Evolutionary conservation across 2,888 invertebrate species (phyloP), one percentile per base, ranked within the genome.

Genomic region (Clusia tigrina): DNA sequence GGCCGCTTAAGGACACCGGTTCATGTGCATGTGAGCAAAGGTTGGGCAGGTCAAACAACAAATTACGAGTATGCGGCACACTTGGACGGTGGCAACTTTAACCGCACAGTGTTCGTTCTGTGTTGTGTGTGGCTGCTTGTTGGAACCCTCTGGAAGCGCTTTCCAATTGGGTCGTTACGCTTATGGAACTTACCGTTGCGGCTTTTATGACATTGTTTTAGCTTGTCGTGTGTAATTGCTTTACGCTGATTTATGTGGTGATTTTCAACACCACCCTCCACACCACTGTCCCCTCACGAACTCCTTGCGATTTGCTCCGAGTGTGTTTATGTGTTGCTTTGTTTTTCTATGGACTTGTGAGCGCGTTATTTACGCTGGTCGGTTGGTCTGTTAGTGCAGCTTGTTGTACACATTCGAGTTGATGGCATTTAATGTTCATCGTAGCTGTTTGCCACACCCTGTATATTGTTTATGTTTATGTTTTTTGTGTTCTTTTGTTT

Each of bases 161-260:
- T 12, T 12, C 32, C 6, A 6, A 12, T 12, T 9, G 12, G 6
- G 32, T 6, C 32, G 32, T 32, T 6, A 6, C 32, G 12, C 32
- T 32, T 32, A 32, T 22, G 53, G 15, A 53, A 53, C 20, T 53
- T 53, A n/a, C 10, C 22, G 53, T 22, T 18, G 38, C 22, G n/a
- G 26, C 22, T 37, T 22, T 55, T 37, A 55, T 37, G 55, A 55
- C 55, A 38, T 57, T 57, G 57, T 58, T 58, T 18, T 24, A 51
- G 51, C 52, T 26, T 58, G 58, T 58, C 37, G 51, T 58, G 58
- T 58, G 52, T 58, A 58, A 58, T 58, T 58, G 58, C 51, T 26
- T 51, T 23, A 52, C 58, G 26, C 52, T 58, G 58, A 51, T 58
- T 58, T 58, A 48, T 58, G 37, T 52, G 32, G 12, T 24, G 48